Percentiles rank a stretch among this genome's conserved stretches.
Evolutionary conservation across 2,888 invertebrate genomes (phyloP).

Genomic region (Pristionchus entomophagus): DNA sequence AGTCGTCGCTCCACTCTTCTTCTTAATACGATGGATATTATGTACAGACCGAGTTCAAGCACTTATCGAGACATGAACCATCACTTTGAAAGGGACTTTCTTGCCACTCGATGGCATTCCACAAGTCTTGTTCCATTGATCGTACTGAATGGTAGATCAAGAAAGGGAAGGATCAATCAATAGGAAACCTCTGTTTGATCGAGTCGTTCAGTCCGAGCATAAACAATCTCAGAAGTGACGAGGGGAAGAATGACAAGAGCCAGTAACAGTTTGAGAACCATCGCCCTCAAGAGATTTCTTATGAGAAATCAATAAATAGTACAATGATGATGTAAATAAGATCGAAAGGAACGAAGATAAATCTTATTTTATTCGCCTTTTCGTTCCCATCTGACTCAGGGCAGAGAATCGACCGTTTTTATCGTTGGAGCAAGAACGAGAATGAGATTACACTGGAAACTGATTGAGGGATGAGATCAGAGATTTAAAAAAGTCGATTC

Average conservation of each 20-base stretch:
- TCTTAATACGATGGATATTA: not conserved
- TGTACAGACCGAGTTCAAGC: not conserved
- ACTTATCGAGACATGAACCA: slow-evolving; percentile 18
- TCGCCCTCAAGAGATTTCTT: not conserved
- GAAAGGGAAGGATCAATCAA: not conserved
- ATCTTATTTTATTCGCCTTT: not conserved
- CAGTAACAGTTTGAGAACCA: slow-evolving; percentile 7
- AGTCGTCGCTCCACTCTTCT: not conserved
- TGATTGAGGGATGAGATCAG: not conserved
- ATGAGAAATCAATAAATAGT: not conserved
- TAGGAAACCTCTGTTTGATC: not conserved
- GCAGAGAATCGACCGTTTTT: not conserved
- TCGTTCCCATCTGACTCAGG: not conserved
- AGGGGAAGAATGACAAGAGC: not conserved
- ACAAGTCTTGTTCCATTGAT: slow-evolving; percentile 13
- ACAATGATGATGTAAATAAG: not conserved
- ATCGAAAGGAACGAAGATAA: not conserved
- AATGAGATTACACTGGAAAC: not conserved
- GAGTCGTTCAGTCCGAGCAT: not conserved
- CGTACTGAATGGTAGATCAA: not conserved
- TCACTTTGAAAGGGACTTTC: slow-evolving; percentile 16
- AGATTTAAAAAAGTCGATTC: not conserved
- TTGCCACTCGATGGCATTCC: not conserved
- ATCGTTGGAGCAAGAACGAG: not conserved
- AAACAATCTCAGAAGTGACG: not conserved